phyloP scores from a whole-genome alignment of 2,888 invertebrate species.

The Acanthoscelides obtectus region DNA sequence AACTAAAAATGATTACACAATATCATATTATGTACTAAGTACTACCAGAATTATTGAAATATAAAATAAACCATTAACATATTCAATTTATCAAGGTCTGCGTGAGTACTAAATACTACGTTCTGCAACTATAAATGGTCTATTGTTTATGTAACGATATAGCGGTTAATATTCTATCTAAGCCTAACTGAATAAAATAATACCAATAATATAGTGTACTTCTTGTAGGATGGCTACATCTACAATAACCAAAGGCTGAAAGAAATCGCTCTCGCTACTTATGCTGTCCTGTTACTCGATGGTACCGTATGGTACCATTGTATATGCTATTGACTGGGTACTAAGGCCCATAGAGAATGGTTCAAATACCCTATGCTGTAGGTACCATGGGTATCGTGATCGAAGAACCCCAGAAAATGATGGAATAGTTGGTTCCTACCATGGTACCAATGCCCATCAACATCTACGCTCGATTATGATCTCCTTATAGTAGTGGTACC shows the following conservation, averaged over 20 bases:
- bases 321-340: not conserved
- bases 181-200: not conserved
- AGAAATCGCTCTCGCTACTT: not conserved
- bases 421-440: not conserved
- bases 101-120: not conserved
- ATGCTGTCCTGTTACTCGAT: constrained; percentile 4
- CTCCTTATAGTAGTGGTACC: not conserved
- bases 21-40: not conserved
- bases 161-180: not conserved
- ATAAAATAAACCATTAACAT: not conserved
- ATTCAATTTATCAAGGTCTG: not conserved
- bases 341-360: not conserved
- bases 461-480: not conserved
- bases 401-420: not conserved
- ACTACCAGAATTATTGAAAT: not conserved
- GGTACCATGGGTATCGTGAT: too few relatives aligned
- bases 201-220: not conserved
- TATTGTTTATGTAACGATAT: not conserved
- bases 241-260: not conserved
- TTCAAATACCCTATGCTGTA: not conserved
- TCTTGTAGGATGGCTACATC: not conserved
- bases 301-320: constrained; percentile 16
- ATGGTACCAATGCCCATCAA: not conserved
- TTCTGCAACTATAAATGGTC: not conserved
- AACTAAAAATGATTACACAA: not conserved